Evolutionary conservation across 2,888 invertebrate species (phyloP).

Genomic region (Netelia melanura): DNA sequence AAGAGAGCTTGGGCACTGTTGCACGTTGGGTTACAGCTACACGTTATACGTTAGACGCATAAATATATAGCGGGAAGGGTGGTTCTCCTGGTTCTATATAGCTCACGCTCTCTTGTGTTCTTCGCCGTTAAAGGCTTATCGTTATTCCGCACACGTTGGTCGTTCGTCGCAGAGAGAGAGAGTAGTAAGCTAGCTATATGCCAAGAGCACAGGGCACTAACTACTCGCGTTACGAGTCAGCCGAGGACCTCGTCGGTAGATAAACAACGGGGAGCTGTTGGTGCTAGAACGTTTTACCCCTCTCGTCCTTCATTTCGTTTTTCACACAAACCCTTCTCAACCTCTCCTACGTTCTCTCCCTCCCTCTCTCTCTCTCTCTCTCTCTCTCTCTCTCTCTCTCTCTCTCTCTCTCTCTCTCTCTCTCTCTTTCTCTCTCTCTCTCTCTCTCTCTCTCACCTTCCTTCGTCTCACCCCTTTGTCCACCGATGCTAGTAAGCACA

Average conservation of each 20-base stretch:
- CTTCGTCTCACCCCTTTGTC: slow-evolving; percentile 50
- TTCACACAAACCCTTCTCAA: slow-evolving; percentile 56
- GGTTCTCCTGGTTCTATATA: slow-evolving; percentile 1
- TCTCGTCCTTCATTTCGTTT: slow-evolving; percentile 36
- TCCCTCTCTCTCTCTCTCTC: slow-evolving; percentile 5
- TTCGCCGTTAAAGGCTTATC: slow-evolving; percentile 81
- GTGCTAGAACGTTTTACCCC: slow-evolving; percentile 65
- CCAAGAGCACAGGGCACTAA: slow-evolving; percentile 75
- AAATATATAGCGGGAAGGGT: slow-evolving; percentile 59
- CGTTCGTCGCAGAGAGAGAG: slow-evolving; percentile 76
- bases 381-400: slow-evolving; percentile 4
- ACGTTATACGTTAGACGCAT: slow-evolving; percentile 61
- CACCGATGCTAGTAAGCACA: slow-evolving; percentile 78
- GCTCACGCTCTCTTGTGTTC: slow-evolving; percentile 57
- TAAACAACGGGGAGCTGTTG: slow-evolving; percentile 78
- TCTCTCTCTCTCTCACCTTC: slow-evolving; percentile 2
- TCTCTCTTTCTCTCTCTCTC: slow-evolving; percentile 20
- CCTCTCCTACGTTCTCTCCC: slow-evolving; percentile 35
- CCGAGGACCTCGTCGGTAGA: slow-evolving; percentile 76
- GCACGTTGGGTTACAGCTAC: slow-evolving; percentile 53
- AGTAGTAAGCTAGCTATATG: background rate
- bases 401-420: slow-evolving; percentile 1
- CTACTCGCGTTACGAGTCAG: slow-evolving; percentile 80
- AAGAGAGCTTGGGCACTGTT: slow-evolving; percentile 65
- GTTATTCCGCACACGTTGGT: slow-evolving; percentile 82